Conservation (phyloP, 2,113 vertebrate genomes). For the Prunella fulvescens region DNA sequence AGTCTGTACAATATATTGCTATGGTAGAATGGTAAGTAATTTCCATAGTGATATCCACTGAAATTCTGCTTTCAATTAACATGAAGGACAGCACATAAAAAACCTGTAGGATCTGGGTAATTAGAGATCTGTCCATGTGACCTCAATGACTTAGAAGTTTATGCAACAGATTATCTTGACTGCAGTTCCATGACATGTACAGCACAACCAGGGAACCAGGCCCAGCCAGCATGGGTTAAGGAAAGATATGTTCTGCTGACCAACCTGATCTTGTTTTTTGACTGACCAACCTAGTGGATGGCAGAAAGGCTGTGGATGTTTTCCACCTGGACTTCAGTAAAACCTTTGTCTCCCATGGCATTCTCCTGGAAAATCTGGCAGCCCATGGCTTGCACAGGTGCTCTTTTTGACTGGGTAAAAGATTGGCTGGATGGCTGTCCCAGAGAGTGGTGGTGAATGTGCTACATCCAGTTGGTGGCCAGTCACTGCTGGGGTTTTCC, state of each 20-base stretch:
- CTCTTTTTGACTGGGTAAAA: neutral
- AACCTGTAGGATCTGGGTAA: neutral
- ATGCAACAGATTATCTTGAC: too few species aligned
- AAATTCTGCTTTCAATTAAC: neutral
- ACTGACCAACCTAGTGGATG: neutral
- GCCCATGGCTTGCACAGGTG: neutral
- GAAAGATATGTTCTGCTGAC: neutral
- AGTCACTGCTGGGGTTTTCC: neutral
- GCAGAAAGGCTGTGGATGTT: neutral
- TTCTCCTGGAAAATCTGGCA: neutral
- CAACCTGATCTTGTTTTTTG: neutral
- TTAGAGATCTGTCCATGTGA: accelerated
- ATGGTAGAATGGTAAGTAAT: neutral
- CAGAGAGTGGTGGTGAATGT: neutral
- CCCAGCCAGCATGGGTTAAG: neutral
- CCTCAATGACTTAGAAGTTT: neutral
- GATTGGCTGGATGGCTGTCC: neutral
- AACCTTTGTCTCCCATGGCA: neutral
- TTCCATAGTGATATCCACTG: neutral
- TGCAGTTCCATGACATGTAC: accelerated
- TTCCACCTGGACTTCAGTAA: neutral
- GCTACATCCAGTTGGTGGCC: neutral
- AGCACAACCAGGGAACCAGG: neutral
- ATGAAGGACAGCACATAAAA: neutral
- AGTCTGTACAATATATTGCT: neutral